Evolutionary conservation across 2,888 invertebrate genomes (phyloP).

Genomic region (Eumerus sabulonum): DNA sequence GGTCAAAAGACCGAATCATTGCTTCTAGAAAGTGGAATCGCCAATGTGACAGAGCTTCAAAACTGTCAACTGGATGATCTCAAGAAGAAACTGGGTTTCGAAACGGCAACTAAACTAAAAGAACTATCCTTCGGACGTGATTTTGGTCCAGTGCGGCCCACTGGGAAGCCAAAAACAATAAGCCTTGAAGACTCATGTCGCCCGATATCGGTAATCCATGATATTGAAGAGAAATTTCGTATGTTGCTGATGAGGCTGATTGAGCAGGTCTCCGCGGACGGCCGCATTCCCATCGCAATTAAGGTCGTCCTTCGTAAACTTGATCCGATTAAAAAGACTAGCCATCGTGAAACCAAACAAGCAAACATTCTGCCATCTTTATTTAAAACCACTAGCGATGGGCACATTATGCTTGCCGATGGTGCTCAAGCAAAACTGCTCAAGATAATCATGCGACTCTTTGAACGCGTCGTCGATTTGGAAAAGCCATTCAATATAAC

Average conservation of each 20-base stretch:
- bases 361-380: constrained; percentile 85
- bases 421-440: constrained; percentile 84
- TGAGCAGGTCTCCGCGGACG: constrained; percentile 87
- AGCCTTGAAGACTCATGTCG: constrained; percentile 90
- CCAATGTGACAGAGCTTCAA: constrained; percentile 85
- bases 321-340: constrained; percentile 83
- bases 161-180: constrained; percentile 88
- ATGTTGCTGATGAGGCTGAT: constrained; percentile 85
- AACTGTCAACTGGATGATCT: constrained; percentile 81
- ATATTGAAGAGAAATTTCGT: constrained; percentile 86
- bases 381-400: constrained; percentile 79
- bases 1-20: constrained; percentile 85
- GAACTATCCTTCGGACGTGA: constrained; percentile 88
- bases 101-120: constrained; percentile 85
- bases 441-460: constrained; percentile 86
- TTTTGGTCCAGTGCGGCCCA: constrained; percentile 84
- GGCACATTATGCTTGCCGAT: constrained; percentile 78
- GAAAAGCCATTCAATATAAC: constrained; percentile 89
- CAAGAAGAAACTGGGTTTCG: constrained; percentile 84
- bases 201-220: constrained; percentile 85
- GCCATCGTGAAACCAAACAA: constrained; percentile 87
- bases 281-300: constrained; percentile 87
- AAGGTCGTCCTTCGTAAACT: constrained; percentile 87
- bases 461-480: constrained; percentile 86
- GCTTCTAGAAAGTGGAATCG: constrained; percentile 83